Evolutionary conservation across 92 coral and sea anemone genomes (phyloP), one percentile per base, ranked within the genome.

Genomic region (Phenganax stokvisi): DNA sequence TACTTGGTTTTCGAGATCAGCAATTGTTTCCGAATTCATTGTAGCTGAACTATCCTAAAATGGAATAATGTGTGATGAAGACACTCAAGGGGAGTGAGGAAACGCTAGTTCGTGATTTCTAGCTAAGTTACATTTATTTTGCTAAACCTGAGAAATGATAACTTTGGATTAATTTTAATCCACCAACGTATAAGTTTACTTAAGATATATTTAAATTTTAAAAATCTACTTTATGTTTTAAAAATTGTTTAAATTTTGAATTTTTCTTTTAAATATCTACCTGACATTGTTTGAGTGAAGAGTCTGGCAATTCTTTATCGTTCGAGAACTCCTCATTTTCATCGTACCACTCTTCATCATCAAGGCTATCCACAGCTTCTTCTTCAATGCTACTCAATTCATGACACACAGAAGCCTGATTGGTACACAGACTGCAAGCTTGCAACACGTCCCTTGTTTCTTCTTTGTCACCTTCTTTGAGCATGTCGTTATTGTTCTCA

Each of bases 1-100:
- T 75, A 93, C 98, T 93, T 93, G 94, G 53, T 92, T 89, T 84
- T 93, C 98, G 20, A 93, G 92, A 65, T 93, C 98, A 29, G 98
- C 90, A 60, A 89, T 89, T 25, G 81, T 57, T 60, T 76, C 81
- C 8, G 81, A 57, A 64, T 76, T 76, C 81, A 76, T 57, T 4
- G 81, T 76, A 6, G 73, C 73, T 12, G 81, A 57, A 69, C 81
- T 76, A 28, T 76, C 81, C 30, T 61, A 59, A 6, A 55, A 57
- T 52, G 25, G 15, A 76, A 61, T 61, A 61, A 61, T 61, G 25
- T 61, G 15, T 37, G 47, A 37, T 37, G 47, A 37, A 37, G 47
- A 37, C 5, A 37, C 47, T 37, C 2, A 1, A 37, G 47, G 5
- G 47, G 47, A 37, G 47, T 37, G 2, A 5, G 5, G 47, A 37